Percentiles rank a stretch among this genome's conserved stretches.
Evolutionary conservation across 2,888 invertebrate species (phyloP).

Genomic region (Drosophila monieri): DNA sequence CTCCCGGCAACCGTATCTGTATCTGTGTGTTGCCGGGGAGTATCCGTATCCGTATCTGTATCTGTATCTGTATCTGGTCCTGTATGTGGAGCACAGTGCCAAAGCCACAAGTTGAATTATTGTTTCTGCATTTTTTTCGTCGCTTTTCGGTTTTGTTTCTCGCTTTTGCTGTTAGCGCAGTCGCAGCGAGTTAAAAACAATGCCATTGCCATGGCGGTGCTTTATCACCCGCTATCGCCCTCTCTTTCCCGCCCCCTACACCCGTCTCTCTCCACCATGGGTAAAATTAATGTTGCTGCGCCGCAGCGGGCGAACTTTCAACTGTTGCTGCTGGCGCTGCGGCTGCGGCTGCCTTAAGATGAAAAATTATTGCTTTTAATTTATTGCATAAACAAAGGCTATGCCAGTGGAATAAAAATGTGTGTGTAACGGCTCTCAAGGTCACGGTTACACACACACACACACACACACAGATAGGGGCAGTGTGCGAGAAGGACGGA

Average conservation of each 20-base stretch:
- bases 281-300: slow-evolving; percentile 78
- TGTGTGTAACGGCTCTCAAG: slow-evolving; percentile 66
- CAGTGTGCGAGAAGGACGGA: slow-evolving; percentile 29
- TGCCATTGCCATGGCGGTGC: slow-evolving; percentile 76
- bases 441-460: slow-evolving; percentile 66
- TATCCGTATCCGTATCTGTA: background rate
- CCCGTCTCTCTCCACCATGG: slow-evolving; percentile 13
- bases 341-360: slow-evolving; percentile 77
- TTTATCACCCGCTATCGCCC: slow-evolving; percentile 63
- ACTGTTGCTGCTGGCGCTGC: slow-evolving; percentile 71
- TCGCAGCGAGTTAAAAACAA: slow-evolving; percentile 76
- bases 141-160: slow-evolving; percentile 13
- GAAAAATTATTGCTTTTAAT: slow-evolving; percentile 83
- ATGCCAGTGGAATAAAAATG: slow-evolving; percentile 48
- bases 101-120: slow-evolving; percentile 71
- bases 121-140: slow-evolving; percentile 62
- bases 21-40: slow-evolving; percentile 16
- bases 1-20: slow-evolving; percentile 15
- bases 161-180: slow-evolving; percentile 56
- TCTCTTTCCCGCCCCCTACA: slow-evolving; percentile 20
- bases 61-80: slow-evolving; percentile 9
- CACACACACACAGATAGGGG: slow-evolving; percentile 2
- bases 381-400: slow-evolving; percentile 81
- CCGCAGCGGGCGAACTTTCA: slow-evolving; percentile 80
- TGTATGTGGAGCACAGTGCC: slow-evolving; percentile 72